phyloP scores from a whole-genome alignment of 2,888 invertebrate genomes.

The Cryptocheilus praepositus region DNA sequence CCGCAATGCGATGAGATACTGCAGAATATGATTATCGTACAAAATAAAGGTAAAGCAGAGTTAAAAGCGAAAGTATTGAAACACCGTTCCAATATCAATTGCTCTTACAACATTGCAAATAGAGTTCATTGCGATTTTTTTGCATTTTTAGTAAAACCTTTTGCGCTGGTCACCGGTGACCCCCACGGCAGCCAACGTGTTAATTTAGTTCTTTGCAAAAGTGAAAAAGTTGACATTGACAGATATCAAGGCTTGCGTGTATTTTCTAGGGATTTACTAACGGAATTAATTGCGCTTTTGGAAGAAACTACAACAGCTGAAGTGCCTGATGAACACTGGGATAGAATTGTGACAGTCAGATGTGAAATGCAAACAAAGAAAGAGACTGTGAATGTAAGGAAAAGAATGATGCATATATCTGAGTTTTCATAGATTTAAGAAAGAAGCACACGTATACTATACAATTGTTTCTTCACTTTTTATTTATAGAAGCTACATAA shows the following conservation, averaged over 20 bases:
- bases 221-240: background rate
- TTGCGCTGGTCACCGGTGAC: too few species aligned
- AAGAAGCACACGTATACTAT: background rate
- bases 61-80: too few species aligned
- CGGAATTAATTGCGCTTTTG: constrained; percentile 60
- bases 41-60: too few species aligned
- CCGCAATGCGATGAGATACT: too few species aligned
- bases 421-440: background rate
- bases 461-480: constrained; percentile 14
- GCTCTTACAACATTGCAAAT: too few species aligned
- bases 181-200: too few species aligned
- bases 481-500: constrained; percentile 60
- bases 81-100: too few species aligned
- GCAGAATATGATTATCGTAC: too few species aligned
- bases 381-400: constrained; percentile 59
- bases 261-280: constrained; percentile 57
- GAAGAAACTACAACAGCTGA: constrained; percentile 60
- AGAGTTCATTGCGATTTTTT: too few species aligned
- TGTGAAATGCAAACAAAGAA: constrained; percentile 64
- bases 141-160: too few species aligned
- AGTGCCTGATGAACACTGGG: constrained; percentile 64
- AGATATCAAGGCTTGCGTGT: background rate
- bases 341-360: constrained; percentile 62
- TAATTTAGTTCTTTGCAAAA: background rate
- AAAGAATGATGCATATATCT: constrained; percentile 2